These are phyloP conservation scores for Taenaris catops DNA, from an alignment of 2,888 invertebrate genomes.

Conservation along the genomic window DNA sequence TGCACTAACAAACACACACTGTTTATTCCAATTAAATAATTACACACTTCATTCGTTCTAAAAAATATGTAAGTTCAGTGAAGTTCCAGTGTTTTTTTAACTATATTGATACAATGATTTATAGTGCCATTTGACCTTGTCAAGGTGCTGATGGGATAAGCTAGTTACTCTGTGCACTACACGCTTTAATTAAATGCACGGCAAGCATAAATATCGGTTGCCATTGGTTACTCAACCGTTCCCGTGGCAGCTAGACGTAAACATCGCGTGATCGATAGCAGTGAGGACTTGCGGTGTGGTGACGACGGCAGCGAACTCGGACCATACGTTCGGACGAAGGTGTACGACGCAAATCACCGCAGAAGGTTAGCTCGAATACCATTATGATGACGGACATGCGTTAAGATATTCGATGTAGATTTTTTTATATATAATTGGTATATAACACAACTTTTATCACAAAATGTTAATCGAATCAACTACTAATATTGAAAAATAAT, in stretches of 20 bases:
- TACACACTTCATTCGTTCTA: constrained; percentile 3
- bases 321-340: constrained; percentile 6
- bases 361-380: too few species aligned
- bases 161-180: constrained; percentile 18
- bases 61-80: too few species aligned
- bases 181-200: constrained; percentile 34
- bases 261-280: constrained; percentile 69
- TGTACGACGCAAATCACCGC: too few species aligned
- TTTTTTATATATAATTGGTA: too few species aligned
- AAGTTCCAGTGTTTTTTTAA: too few species aligned
- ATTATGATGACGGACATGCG: too few species aligned
- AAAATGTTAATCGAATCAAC: too few species aligned
- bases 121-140: constrained; percentile 1
- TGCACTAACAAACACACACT: constrained; percentile 21
- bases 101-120: too few species aligned
- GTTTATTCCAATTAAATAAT: constrained; percentile 12
- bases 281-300: constrained; percentile 32
- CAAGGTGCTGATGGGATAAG: constrained; percentile 4
- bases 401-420: too few species aligned
- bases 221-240: constrained; percentile 48
- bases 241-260: constrained; percentile 70
- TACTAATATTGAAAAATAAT: too few species aligned
- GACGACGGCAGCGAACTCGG: constrained; percentile 24
- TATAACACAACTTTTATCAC: too few species aligned
- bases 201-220: constrained; percentile 33